Percentiles rank a stretch among this genome's conserved stretches.
Conservation (phyloP, 2,797 vertebrate genomes). For the Oceanodroma leucorhoa region DNA sequence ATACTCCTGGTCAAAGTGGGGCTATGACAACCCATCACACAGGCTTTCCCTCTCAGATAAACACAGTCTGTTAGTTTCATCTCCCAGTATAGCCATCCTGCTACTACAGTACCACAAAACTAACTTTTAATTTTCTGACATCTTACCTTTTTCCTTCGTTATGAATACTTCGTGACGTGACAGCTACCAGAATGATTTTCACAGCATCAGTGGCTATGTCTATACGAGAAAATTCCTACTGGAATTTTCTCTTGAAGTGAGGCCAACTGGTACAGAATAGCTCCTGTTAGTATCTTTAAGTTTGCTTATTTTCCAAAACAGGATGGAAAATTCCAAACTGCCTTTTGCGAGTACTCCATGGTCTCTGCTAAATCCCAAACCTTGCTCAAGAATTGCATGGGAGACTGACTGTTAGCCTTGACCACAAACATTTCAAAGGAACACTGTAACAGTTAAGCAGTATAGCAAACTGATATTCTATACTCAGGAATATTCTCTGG, state of each 20-base stretch:
- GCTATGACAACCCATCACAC: background rate
- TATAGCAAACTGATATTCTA: background rate
- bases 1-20: background rate
- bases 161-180: background rate
- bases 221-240: background rate
- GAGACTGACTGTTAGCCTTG: background rate
- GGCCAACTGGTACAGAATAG: background rate
- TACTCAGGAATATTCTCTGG: background rate
- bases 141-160: background rate
- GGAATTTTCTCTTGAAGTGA: background rate
- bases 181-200: background rate
- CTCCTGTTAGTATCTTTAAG: background rate
- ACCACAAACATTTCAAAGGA: background rate
- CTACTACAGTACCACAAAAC: background rate
- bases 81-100: background rate
- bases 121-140: background rate
- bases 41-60: background rate
- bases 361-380: background rate
- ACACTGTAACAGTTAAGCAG: background rate
- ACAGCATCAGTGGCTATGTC: background rate
- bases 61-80: background rate
- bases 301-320: background rate
- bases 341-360: background rate
- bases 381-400: background rate
- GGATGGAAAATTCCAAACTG: background rate